These are phyloP conservation scores for Anneissia japonica DNA, from an alignment of 35 echinoderm and acorn worm species.

Conservation along the genomic window DNA sequence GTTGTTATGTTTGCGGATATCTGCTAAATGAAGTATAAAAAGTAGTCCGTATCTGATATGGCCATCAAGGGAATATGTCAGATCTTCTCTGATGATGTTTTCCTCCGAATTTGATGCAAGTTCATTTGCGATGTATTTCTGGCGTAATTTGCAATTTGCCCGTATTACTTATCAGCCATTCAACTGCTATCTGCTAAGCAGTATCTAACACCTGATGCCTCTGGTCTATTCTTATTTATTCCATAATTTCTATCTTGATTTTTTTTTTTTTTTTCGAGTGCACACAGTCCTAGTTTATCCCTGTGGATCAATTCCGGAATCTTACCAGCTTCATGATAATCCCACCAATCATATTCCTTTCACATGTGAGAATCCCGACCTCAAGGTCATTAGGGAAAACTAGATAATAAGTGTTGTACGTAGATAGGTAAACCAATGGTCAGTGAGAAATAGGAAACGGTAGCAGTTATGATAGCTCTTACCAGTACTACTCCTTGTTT, in stretches of 20 bases:
- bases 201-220: neutral
- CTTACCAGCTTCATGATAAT: neutral
- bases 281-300: neutral
- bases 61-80: neutral
- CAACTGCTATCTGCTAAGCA: neutral
- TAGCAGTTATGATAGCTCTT: no score
- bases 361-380: neutral
- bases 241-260: neutral
- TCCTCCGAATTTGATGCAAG: neutral
- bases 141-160: neutral
- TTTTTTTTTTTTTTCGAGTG: no score
- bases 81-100: neutral
- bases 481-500: no score
- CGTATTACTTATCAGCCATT: neutral
- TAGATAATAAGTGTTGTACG: no score
- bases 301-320: no score
- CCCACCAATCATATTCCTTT: neutral
- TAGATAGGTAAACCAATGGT: no score
- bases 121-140: neutral
- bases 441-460: no score
- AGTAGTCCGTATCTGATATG: neutral
- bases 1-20: neutral
- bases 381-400: neutral
- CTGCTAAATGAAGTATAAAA: neutral
- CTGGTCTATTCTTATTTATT: neutral